Conservation (phyloP, 2,113 vertebrate genomes). For the Cochlearius cochlearius region DNA sequence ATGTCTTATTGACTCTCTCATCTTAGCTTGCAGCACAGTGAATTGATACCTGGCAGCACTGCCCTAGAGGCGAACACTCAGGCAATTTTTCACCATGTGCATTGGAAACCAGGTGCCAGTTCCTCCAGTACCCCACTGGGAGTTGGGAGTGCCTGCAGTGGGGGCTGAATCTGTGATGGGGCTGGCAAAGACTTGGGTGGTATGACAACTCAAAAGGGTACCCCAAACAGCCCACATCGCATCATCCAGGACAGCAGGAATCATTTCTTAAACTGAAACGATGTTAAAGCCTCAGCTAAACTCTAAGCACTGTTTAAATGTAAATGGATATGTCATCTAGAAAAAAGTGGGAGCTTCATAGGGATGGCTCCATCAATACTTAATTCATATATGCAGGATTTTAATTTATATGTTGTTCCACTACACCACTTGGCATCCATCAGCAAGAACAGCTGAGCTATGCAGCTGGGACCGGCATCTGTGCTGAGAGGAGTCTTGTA, state of each 20-base stretch:
- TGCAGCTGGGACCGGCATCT: not conserved
- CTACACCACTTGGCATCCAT: slow-evolving; percentile 4
- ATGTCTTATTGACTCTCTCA: accelerated
- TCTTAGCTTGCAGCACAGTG: not conserved
- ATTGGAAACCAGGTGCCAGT: not conserved
- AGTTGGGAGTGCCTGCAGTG: not conserved
- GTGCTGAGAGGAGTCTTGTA: slow-evolving; percentile 12
- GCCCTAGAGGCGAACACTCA: not conserved
- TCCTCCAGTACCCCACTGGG: not conserved
- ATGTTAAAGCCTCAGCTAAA: not conserved
- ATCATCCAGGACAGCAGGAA: not conserved
- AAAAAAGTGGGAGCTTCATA: not conserved
- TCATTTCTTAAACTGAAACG: not conserved
- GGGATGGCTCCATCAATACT: not conserved
- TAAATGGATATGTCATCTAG: not conserved
- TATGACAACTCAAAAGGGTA: not conserved
- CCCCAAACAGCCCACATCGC: not conserved
- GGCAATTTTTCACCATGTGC: not conserved
- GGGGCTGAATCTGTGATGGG: not conserved
- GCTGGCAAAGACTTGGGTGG: not conserved
- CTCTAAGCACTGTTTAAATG: not conserved
- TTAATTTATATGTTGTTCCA: slow-evolving; percentile 3
- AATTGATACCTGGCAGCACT: not conserved
- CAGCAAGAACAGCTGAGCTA: slow-evolving; percentile 4
- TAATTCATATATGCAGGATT: not conserved